These are phyloP conservation scores for Pedetes capensis DNA, from an alignment of 2,113 vertebrate species.

Conservation along the genomic window DNA sequence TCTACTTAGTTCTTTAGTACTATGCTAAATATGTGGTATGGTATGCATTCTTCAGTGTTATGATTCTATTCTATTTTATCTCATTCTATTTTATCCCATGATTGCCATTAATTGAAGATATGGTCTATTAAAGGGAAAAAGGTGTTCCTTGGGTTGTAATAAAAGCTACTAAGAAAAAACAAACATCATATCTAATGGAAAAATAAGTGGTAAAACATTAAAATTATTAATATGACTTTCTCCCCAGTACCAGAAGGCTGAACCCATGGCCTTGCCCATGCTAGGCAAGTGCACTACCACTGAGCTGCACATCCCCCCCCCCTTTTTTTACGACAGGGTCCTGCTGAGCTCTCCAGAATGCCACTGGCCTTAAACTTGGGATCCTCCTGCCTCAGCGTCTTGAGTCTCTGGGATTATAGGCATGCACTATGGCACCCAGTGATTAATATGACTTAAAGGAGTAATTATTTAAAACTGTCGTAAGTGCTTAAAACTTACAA, in stretches of 20 bases:
- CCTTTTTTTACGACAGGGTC: no score
- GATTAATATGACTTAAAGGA: neutral
- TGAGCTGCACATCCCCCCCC: no score
- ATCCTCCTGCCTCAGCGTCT: no score
- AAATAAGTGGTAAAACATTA: conserved; percentile 11
- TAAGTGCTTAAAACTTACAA: neutral
- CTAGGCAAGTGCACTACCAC: no score
- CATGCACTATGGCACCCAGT: no score
- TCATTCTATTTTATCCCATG: neutral
- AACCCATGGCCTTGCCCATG: no score
- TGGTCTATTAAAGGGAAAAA: neutral
- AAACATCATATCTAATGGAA: neutral
- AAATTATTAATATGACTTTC: neutral
- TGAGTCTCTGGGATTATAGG: no score
- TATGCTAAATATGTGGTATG: neutral
- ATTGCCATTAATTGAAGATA: neutral
- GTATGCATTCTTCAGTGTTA: neutral
- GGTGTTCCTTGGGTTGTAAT: neutral
- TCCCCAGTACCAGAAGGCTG: no score
- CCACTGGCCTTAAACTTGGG: no score
- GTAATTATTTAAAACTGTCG: neutral
- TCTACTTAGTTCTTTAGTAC: neutral
- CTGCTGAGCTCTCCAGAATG: no score
- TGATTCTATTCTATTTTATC: neutral
- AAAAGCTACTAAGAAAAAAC: neutral